phyloP scores from a whole-genome alignment of 1,140 invertebrate species.

The Drosophila lacertosa region DNA sequence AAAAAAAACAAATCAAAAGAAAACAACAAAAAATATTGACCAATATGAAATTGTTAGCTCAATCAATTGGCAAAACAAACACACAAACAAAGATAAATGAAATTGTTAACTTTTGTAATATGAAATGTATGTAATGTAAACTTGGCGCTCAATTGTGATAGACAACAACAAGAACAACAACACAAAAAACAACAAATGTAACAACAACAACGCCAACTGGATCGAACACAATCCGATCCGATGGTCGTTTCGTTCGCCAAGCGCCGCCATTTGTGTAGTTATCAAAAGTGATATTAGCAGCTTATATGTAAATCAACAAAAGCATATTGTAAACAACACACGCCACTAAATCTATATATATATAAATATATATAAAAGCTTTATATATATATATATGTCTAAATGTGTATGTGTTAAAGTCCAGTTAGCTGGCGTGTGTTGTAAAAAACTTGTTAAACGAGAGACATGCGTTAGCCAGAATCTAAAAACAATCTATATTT shows the following conservation, averaged over 20 bases:
- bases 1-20: slow-evolving; percentile 35
- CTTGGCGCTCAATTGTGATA: slow-evolving; percentile 75
- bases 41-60: slow-evolving; percentile 76
- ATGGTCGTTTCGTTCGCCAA: slow-evolving; percentile 42
- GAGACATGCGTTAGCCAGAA: slow-evolving; percentile 65
- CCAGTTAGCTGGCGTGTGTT: slow-evolving; percentile 26
- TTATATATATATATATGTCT: slow-evolving; percentile 1
- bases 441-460: slow-evolving; percentile 13
- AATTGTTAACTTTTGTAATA: slow-evolving; percentile 81
- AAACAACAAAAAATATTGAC: slow-evolving; percentile 26
- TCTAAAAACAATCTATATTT: slow-evolving; percentile 23
- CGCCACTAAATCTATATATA: slow-evolving; percentile 6
- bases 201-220: slow-evolving; percentile 41
- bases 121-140: slow-evolving; percentile 62
- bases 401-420: slow-evolving; percentile 5
- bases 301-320: slow-evolving; percentile 48
- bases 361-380: slow-evolving; percentile 34
- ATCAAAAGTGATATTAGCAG: slow-evolving; percentile 77
- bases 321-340: slow-evolving; percentile 51
- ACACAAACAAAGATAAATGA: slow-evolving; percentile 16
- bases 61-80: slow-evolving; percentile 60
- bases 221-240: slow-evolving; percentile 8
- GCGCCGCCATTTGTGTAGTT: slow-evolving; percentile 77
- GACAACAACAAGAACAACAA: slow-evolving; percentile 40
- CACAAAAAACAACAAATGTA: slow-evolving; percentile 68